phyloP scores from a whole-genome alignment of 2,888 invertebrate genomes.

The Polietes domitor region DNA sequence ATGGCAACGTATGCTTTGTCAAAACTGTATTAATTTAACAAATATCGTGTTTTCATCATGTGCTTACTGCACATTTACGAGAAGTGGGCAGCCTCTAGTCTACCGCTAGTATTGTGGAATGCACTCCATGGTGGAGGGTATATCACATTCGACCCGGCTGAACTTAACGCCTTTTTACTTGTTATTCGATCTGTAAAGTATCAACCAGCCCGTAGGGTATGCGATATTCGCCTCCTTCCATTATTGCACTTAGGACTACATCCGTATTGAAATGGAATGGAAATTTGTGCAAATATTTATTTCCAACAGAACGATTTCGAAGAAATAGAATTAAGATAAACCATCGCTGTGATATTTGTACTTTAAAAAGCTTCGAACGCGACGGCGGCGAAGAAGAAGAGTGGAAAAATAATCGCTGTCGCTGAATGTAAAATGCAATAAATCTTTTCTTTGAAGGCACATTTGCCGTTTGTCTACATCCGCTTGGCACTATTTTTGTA shows the following conservation, averaged over 20 bases:
- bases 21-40: too few relatives aligned
- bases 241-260: slow-evolving; percentile 3
- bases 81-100: too few relatives aligned
- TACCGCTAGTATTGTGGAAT: too few relatives aligned
- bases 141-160: too few relatives aligned
- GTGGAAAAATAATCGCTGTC: slow-evolving; percentile 40
- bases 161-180: too few relatives aligned
- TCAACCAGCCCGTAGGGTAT: not conserved
- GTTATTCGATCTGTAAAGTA: too few relatives aligned
- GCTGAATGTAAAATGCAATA: slow-evolving; percentile 63
- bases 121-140: too few relatives aligned
- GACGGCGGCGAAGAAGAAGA: not conserved
- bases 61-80: too few relatives aligned
- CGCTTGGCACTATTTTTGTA: slow-evolving; percentile 57
- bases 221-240: not conserved
- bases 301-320: slow-evolving; percentile 19
- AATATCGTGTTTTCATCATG: too few relatives aligned
- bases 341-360: slow-evolving; percentile 3
- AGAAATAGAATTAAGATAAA: slow-evolving; percentile 34
- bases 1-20: too few relatives aligned
- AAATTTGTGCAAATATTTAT: slow-evolving; percentile 25
- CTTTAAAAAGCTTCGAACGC: not conserved
- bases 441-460: slow-evolving; percentile 61
- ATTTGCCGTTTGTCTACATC: slow-evolving; percentile 64
- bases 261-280: slow-evolving; percentile 22